Percentiles rank a stretch among this genome's conserved stretches.
phyloP scores from a whole-genome alignment of 2,888 invertebrate genomes.

The Helleia helle region DNA sequence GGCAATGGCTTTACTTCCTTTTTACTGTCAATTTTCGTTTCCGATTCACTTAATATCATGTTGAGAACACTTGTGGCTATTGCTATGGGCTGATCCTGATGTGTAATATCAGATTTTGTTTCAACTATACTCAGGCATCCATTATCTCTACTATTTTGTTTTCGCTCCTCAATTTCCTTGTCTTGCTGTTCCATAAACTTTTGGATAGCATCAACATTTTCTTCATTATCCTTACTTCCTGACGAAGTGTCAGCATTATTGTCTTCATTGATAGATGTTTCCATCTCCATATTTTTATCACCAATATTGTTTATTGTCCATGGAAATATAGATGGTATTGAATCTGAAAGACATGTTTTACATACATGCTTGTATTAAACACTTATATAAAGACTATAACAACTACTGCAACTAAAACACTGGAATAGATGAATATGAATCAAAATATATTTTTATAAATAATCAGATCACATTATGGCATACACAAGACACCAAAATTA shows the following conservation, averaged over 20 bases:
- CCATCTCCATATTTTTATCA: slow-evolving; percentile 12
- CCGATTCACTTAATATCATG: slow-evolving; percentile 46
- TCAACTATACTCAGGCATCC: background rate
- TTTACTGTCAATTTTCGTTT: slow-evolving; percentile 32
- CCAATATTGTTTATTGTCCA: slow-evolving; percentile 48
- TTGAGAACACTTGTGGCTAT: slow-evolving; percentile 48
- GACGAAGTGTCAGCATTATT: slow-evolving; percentile 23
- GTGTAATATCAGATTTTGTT: slow-evolving; percentile 15
- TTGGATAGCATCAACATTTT: slow-evolving; percentile 56
- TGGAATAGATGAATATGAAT: too few relatives aligned
- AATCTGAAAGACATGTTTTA: too few relatives aligned
- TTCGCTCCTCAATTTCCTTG: slow-evolving; percentile 30
- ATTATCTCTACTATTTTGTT: slow-evolving; percentile 17
- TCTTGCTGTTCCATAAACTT: slow-evolving; percentile 53
- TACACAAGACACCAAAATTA: too few relatives aligned
- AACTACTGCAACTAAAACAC: too few relatives aligned
- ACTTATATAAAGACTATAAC: too few relatives aligned
- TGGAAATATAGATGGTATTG: slow-evolving; percentile 82
- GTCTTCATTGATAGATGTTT: slow-evolving; percentile 12
- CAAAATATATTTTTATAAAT: too few relatives aligned
- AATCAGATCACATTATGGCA: too few relatives aligned
- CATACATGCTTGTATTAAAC: too few relatives aligned
- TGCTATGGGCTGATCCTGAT: slow-evolving; percentile 29
- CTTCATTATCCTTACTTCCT: slow-evolving; percentile 42
- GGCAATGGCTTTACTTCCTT: slow-evolving; percentile 22